Conservation (phyloP, 2,888 invertebrate genomes). For the Icerya purchasi region DNA sequence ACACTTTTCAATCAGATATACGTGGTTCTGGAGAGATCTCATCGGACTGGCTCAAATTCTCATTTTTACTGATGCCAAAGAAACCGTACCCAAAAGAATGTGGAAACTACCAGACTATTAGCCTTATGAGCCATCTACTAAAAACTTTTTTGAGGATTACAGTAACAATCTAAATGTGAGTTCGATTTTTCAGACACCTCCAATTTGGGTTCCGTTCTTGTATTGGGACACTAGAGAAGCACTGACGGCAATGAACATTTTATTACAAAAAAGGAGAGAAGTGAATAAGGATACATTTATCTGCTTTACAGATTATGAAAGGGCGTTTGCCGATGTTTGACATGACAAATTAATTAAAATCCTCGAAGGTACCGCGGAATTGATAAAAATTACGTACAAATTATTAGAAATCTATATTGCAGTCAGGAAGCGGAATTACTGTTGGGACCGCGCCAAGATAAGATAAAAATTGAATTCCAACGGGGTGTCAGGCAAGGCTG, state of each 20-base stretch:
- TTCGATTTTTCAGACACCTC: slow-evolving; percentile 2
- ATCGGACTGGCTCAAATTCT: neutral
- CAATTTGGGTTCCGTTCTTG: slow-evolving; percentile 3
- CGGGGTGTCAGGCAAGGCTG: neutral
- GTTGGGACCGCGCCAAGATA: neutral
- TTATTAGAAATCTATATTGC: neutral
- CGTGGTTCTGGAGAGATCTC: neutral
- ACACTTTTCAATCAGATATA: neutral
- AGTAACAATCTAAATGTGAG: neutral
- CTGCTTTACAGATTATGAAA: neutral
- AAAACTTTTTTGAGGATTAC: no score
- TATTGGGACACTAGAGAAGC: neutral
- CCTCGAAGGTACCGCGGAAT: neutral
- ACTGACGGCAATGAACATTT: neutral
- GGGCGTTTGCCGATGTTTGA: neutral
- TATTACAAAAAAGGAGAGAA: neutral
- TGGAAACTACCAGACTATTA: neutral
- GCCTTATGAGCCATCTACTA: no score
- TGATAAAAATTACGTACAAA: neutral
- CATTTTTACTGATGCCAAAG: neutral
- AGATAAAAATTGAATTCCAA: neutral
- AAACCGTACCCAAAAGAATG: neutral
- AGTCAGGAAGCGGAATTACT: neutral
- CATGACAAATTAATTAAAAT: neutral
- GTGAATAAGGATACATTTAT: neutral